A percentile compares a stretch with the other conserved stretches of the same genome.
Conservation (phyloP, 2,888 invertebrate species). For the Alitta virens region DNA sequence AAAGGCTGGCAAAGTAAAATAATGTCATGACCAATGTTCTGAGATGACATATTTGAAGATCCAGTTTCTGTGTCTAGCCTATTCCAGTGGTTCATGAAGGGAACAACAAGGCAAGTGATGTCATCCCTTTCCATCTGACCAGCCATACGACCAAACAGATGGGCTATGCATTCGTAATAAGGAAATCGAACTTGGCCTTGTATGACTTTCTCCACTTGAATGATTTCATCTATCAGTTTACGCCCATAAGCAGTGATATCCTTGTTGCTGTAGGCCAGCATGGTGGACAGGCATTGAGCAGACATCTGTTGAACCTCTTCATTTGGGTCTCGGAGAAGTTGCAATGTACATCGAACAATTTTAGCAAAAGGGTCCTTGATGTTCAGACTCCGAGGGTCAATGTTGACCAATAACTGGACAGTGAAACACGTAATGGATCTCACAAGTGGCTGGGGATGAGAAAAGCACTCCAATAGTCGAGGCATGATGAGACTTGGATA, state of each 20-base stretch:
- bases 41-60: neutral
- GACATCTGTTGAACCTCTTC: constrained; percentile 25
- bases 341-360: constrained; percentile 17
- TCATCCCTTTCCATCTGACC: constrained; percentile 12
- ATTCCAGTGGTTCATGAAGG: constrained; percentile 24
- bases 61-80: constrained; percentile 5
- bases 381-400: constrained; percentile 11
- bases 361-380: constrained; percentile 24
- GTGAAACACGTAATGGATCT: constrained; percentile 28
- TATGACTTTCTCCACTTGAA: constrained; percentile 4
- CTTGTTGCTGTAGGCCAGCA: constrained; percentile 18
- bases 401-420: constrained; percentile 26
- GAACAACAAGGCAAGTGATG: constrained; percentile 14
- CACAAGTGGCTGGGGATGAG: constrained; percentile 23
- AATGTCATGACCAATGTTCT: constrained; percentile 2
- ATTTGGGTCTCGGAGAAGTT: constrained; percentile 20
- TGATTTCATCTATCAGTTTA: constrained; percentile 18
- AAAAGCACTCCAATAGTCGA: constrained; percentile 19
- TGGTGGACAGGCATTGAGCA: constrained; percentile 15
- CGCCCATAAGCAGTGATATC: constrained; percentile 19
- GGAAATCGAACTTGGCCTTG: constrained; percentile 14
- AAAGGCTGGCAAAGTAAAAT: constrained; percentile 25
- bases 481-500: constrained; percentile 14
- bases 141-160: constrained; percentile 23
- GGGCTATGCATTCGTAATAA: constrained; percentile 28